A percentile compares a stretch with the other conserved stretches of the same genome.
Conservation (phyloP, 1,140 invertebrate species). For the Carposina sasakii region DNA sequence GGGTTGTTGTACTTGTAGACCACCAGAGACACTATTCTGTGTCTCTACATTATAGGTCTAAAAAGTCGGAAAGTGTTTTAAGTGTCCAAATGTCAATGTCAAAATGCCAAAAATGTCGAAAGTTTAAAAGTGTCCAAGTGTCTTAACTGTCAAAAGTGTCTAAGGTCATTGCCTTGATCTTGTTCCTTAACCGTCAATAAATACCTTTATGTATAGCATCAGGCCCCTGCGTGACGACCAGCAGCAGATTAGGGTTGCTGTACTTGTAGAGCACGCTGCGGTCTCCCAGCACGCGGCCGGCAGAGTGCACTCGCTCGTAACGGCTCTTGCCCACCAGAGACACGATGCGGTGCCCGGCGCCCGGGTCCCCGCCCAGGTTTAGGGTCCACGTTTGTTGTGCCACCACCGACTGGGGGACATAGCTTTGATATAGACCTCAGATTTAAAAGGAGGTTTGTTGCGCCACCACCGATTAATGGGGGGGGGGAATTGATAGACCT, state of each 20-base stretch:
- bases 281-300: constrained; percentile 95
- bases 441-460: too few relatives aligned
- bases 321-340: constrained; percentile 80
- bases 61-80: too few relatives aligned
- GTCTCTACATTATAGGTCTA: too few relatives aligned
- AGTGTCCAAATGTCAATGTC: too few relatives aligned
- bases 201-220: constrained; percentile 85
- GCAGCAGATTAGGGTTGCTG: constrained; percentile 96
- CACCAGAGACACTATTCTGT: constrained; percentile 68
- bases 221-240: constrained; percentile 85
- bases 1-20: constrained; percentile 99
- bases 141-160: too few relatives aligned
- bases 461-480: too few relatives aligned
- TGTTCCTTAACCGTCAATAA: too few relatives aligned
- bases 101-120: too few relatives aligned
- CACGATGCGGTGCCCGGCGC: constrained; percentile 77
- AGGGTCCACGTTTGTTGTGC: constrained; percentile 80
- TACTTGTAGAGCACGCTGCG: constrained; percentile 99
- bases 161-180: too few relatives aligned
- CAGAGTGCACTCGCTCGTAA: constrained; percentile 93
- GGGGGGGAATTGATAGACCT: too few relatives aligned
- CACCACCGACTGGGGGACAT: constrained; percentile 53
- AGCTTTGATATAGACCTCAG: too few relatives aligned
- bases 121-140: too few relatives aligned
- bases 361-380: constrained; percentile 75